Base-by-base conservation (phyloP, 64 coral and sea anemone species). In the Montipora sp. region DNA sequence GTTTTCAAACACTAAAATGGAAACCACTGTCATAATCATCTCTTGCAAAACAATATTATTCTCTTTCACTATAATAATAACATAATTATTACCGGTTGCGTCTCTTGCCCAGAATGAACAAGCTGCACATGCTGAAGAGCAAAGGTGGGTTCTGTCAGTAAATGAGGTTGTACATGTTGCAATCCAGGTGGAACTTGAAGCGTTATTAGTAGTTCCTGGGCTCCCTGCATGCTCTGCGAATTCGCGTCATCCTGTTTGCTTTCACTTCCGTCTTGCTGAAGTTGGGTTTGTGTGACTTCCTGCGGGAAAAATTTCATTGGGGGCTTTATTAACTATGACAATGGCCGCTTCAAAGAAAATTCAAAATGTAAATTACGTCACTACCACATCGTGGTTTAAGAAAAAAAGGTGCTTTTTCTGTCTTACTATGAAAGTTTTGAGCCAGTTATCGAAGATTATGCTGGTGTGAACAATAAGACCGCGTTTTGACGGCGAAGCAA, bases 121-220 rank as follows among this genome's bases (percentile, higher is more conserved):
- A 93, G 80, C 59, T 93, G 80, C 14, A 93, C 91, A 10, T 92
- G 95, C 50, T 96, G 95, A 58, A 96, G 77, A 23, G 92, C 60
- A 77, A 96, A 94, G 57, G 51, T 73, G 12, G 93, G 95, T 13
- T 96, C 95, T 59, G 87, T 59, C 51, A 96, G 8, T 6, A 94
- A 20, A 21, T 96, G 92, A 1, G 81, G 89, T n/a, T 90, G 92
- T 18, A 95, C 75, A 71, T 88, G 82, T 48, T 92, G 94, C 47
- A 92, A 18, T 1, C 80, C 80, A 18, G 89, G 61, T 70, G 95
- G 95, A 12, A 96, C 92, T 77, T 96, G 95, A 50, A 96, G 66
- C 3, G 95, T 96, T 20, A 96, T 93, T 9, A 87, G 51, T 58
- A 96, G 58, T 72, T 96, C 95, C 73, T 96, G 95, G 24, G 88